Evolutionary conservation across 2,888 invertebrate genomes (phyloP), one percentile per base, ranked within the genome.

Genomic region (Lomographa bimaculata): DNA sequence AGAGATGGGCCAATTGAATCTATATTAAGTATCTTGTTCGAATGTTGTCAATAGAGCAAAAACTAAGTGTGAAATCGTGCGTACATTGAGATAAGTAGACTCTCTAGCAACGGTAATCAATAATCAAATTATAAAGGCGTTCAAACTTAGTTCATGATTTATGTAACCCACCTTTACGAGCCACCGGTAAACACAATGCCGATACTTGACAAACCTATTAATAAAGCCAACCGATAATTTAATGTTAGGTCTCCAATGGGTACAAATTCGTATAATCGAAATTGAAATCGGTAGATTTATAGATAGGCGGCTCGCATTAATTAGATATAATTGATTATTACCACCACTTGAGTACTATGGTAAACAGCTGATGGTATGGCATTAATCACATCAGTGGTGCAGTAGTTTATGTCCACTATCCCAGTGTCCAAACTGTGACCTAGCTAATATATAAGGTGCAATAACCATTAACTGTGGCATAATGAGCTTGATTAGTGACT

Each of bases 101-200:
- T 41, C 54, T 50, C 53, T 42, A 43, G 43, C 45, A 44, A 49
- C 38, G 28, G 40, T 56, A 64, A 68, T 65, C 65, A 61, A 66
- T 68, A 60, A 47, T 38, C 47, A 41, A 63, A 60, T 65, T 64
- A 64, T 54, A 63, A 56, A 55, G 54, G 54, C 53, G 60, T 45
- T 49, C 46, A 54, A 69, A 64, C 67, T 58, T 65, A 61, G 58
- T 64, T 64, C 59, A 64, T 69, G 68, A 73, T 72, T 71, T 70
- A 72, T 71, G 56, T 57, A 53, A 50, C 44, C 52, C 49, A 67
- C 62, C 60, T 67, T 56, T 41, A 46, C 46, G 41, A 45, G 47
- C 39, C 52, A 52, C 41, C 37, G 46, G 60, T 57, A 67, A 62
- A 68, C 61, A 63, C 54, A 58, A 51, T 57, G 56, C 49, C 50